Base-by-base conservation (phyloP, 2,888 invertebrate genomes). In the Euzophera pinguis region DNA sequence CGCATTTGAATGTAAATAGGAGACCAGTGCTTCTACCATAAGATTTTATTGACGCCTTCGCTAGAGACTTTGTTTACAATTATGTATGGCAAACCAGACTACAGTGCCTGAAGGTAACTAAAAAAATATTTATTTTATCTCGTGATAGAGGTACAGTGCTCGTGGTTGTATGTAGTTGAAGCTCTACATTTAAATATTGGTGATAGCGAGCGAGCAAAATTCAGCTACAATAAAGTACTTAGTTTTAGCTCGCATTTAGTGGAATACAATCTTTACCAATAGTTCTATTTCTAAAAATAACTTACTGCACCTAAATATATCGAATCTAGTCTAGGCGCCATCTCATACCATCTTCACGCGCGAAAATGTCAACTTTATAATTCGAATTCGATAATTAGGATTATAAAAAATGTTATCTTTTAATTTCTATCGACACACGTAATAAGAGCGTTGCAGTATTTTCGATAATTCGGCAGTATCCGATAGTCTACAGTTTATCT, bases 401-500 rank as follows among this genome's bases (percentile, higher is more conserved):
- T 39, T 16, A 16, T 39, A 41, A 1, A 17, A 10, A 17, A 2
- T 17, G n/a, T 32, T 7, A 9, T 32, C 32, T 10, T 6, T 9
- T 32, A 32, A 16, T 45, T 16, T 27, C 13, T 32, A 32, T 45
- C 16, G 9, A 16, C 1, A 45, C 16, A 45, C 45, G 45, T 45
- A 45, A 34, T 45, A 12, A 16, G n/a, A 14, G 45, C 32, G 45
- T 13, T 29, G 43, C 43, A 29, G 43, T 32, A 3, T 6, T 32
- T 45, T 45, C 10, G 45, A 29, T 29, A 29, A 29, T 43, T 13
- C 43, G 13, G 6, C 13, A 6, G 43, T 32, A 16, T 45, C 16
- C 45, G 45, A 45, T 45, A 45, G 14, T 8, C 22, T 45, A 8
- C 27, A 45, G 45, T 45, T 43, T 41, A 53, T 34, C 32, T 12